Evolutionary conservation across 2,113 vertebrate species (phyloP), one percentile per base, ranked within the genome.

Genomic region (Hemiscyllium ocellatum): DNA sequence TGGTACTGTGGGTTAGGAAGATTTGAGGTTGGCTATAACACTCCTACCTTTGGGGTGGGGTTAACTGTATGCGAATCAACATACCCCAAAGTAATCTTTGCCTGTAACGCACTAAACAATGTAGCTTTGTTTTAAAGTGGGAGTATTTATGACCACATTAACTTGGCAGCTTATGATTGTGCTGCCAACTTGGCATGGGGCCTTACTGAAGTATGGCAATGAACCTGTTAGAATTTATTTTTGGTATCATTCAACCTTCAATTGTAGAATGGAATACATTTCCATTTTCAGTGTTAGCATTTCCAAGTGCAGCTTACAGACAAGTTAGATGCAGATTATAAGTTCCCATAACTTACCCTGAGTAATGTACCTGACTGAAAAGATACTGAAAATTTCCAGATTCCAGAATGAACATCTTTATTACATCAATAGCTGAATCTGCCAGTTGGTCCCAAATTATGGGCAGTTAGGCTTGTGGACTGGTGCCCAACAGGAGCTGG

Each of bases 261-360:
- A 61, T 22, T 66, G 61, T 37, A 37, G 61, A 93, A 37, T n/a
- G 65, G 61, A 93, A 66, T n/a, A 19, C 61, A 22, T 47, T 37
- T 22, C 89, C 33, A 93, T 93, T 66, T 65, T 93, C 89, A 68
- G 33, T 22, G 15, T 1, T 8, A 24, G 96, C 95, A 94, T 78
- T 3, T 95, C 95, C 96, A 96, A 96, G 96, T 97, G 97, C 96
- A 96, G 96, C 96, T 96, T 56, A 95, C 96, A 96, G 97, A 97
- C 97, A 97, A 97, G 97, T 97, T 97, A 96, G 96, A 96, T 96
- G 96, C 96, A 96, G 93, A 96, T 97, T 93, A 33, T 15, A 93
- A 37, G 89, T 93, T 66, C 61, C 87, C 33, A 66, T 33, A 6
- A 66, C 3, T 66, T 19, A 5, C 20, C 33, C 17, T 37, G 61